A percentile compares a stretch with the other conserved stretches of the same genome.
These are phyloP conservation scores for Caenorhabditis auriculariae DNA, from an alignment of 2,888 invertebrate species.

Conservation along the genomic window DNA sequence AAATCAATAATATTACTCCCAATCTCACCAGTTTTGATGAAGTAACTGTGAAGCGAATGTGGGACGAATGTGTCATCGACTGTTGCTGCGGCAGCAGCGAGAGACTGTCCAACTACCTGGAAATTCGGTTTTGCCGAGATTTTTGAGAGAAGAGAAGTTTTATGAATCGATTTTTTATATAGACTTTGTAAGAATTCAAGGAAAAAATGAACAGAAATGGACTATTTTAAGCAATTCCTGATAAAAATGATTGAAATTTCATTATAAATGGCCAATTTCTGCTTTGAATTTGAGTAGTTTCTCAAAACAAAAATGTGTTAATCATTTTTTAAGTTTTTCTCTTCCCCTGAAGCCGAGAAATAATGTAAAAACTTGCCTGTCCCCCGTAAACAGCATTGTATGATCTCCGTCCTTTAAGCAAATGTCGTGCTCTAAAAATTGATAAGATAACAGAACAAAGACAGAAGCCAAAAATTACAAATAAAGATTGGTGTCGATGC, in stretches of 20 bases:
- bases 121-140: slow-evolving; percentile 1
- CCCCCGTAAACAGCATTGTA: slow-evolving; percentile 34
- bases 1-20: background rate
- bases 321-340: too few relatives aligned
- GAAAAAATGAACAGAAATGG: too few relatives aligned
- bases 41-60: slow-evolving; percentile 35
- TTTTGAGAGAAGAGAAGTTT: background rate
- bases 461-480: too few relatives aligned
- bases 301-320: too few relatives aligned
- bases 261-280: too few relatives aligned
- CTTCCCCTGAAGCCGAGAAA: too few relatives aligned
- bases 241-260: background rate
- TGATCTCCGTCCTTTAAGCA: slow-evolving; percentile 30
- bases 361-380: slow-evolving; percentile 13
- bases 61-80: slow-evolving; percentile 30
- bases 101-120: slow-evolving; percentile 32
- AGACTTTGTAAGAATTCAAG: too few relatives aligned
- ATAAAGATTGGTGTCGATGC: slow-evolving; percentile 30
- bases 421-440: slow-evolving; percentile 28
- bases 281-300: too few relatives aligned
- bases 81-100: slow-evolving; percentile 33
- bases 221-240: too few relatives aligned
- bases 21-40: slow-evolving; percentile 28
- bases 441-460: too few relatives aligned
- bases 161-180: background rate